Conservation (phyloP, 2,888 invertebrate genomes). For the Dynastes tityus region DNA sequence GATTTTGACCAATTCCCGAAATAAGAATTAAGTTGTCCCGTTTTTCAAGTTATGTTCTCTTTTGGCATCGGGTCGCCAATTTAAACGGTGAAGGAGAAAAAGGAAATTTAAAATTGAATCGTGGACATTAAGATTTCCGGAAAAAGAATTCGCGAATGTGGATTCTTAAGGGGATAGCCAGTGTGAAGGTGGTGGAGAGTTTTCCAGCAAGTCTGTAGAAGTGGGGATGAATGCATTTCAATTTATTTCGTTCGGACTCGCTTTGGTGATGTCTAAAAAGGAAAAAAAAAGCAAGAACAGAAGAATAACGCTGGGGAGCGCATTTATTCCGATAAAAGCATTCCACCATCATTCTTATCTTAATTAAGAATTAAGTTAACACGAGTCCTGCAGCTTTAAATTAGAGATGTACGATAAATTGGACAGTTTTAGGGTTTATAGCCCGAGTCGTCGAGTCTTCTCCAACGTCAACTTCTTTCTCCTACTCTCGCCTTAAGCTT, state of each 20-base stretch:
- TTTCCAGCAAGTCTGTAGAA: background rate
- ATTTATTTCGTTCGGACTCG: constrained; percentile 27
- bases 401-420: constrained; percentile 57
- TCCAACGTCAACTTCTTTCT: background rate
- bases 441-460: background rate
- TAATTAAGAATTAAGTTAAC: constrained; percentile 62
- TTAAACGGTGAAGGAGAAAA: too few relatives aligned
- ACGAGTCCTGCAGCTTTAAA: constrained; percentile 54
- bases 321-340: constrained; percentile 50
- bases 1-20: too few relatives aligned
- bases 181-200: background rate
- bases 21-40: too few relatives aligned
- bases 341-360: constrained; percentile 57
- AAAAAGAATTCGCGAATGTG: too few relatives aligned
- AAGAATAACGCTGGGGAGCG: constrained; percentile 9
- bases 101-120: too few relatives aligned
- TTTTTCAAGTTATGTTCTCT: too few relatives aligned
- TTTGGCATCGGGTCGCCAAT: too few relatives aligned
- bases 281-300: constrained; percentile 7
- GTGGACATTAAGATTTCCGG: too few relatives aligned
- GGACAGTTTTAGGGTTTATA: constrained; percentile 60
- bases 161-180: background rate
- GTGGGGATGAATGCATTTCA: constrained; percentile 36
- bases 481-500: background rate
- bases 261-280: constrained; percentile 3